Percentiles rank a stretch among this genome's conserved stretches.
Evolutionary conservation across 2,888 invertebrate species (phyloP).

Genomic region (Hirtodrosophila alboralis): DNA sequence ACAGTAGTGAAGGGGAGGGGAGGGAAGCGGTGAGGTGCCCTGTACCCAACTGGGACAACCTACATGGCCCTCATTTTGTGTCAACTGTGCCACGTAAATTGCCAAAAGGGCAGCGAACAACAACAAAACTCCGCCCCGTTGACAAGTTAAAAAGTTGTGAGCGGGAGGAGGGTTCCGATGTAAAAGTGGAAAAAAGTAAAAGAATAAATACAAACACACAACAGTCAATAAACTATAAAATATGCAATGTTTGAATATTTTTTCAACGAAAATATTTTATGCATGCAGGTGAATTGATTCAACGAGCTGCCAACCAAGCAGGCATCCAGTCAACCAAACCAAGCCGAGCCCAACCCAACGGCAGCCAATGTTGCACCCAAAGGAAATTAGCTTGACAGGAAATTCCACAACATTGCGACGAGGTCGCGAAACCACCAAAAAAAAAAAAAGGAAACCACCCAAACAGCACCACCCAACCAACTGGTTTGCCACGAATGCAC

Average conservation of each 20-base stretch:
- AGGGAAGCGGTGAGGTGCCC: background rate
- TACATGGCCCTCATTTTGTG: constrained; percentile 70
- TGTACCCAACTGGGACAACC: constrained; percentile 54
- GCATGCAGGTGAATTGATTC: constrained; percentile 78
- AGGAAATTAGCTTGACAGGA: constrained; percentile 82
- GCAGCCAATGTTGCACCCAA: constrained; percentile 68
- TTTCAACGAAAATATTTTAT: constrained; percentile 67
- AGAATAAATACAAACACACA: constrained; percentile 20
- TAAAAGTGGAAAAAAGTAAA: constrained; percentile 4
- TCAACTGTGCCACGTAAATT: constrained; percentile 64
- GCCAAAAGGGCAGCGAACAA: constrained; percentile 49
- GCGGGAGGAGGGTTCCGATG: background rate
- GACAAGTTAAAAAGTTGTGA: constrained; percentile 33
- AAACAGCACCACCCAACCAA: constrained; percentile 11
- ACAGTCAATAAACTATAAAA: constrained; percentile 78
- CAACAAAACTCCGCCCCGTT: constrained; percentile 33
- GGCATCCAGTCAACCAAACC: constrained; percentile 40
- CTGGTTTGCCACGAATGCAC: constrained; percentile 56
- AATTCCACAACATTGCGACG: constrained; percentile 72
- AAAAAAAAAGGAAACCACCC: background rate
- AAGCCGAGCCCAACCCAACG: too few species aligned
- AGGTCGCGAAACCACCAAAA: constrained; percentile 47
- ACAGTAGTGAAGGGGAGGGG: background rate
- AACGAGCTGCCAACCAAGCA: constrained; percentile 62
- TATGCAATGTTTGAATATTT: constrained; percentile 73